Evolutionary conservation across 2,888 invertebrate species (phyloP).

Genomic region (Meliscaeva auricollis): DNA sequence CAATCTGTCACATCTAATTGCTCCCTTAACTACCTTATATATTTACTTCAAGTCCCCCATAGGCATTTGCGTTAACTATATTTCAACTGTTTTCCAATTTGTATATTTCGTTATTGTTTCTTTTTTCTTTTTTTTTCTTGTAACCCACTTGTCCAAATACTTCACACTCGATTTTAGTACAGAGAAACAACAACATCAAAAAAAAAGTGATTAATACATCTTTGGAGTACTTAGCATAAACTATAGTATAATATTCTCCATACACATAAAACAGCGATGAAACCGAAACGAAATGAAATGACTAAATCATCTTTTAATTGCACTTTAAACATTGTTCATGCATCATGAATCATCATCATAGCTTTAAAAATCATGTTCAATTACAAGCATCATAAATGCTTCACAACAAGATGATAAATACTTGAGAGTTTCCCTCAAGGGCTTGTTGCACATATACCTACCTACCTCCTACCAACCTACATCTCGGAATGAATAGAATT

Average conservation of each 20-base stretch:
- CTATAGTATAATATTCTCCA: background rate
- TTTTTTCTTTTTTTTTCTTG: no score
- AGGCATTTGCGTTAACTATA: constrained; percentile 43
- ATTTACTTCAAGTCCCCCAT: constrained; percentile 22
- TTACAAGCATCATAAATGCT: constrained; percentile 57
- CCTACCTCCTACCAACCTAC: no score
- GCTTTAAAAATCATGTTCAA: constrained; percentile 48
- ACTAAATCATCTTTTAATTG: constrained; percentile 74
- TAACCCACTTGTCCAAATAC: constrained; percentile 50
- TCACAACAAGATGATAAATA: constrained; percentile 67
- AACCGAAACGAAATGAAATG: constrained; percentile 64
- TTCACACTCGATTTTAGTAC: constrained; percentile 19
- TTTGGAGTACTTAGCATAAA: constrained; percentile 21
- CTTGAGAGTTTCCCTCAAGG: constrained; percentile 54
- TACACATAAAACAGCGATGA: background rate
- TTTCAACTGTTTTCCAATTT: constrained; percentile 1
- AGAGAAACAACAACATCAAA: background rate
- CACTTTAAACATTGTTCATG: constrained; percentile 61
- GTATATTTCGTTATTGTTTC: no score
- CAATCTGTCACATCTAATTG: constrained; percentile 69
- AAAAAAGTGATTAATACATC: constrained; percentile 45
- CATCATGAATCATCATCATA: constrained; percentile 42
- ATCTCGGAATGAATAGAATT: constrained; percentile 36
- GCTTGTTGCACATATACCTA: constrained; percentile 51
- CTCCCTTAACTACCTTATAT: constrained; percentile 48